Percentiles rank a stretch among this genome's conserved stretches.
Conservation (phyloP, 2,888 invertebrate species). For the Eupithecia centaureata region DNA sequence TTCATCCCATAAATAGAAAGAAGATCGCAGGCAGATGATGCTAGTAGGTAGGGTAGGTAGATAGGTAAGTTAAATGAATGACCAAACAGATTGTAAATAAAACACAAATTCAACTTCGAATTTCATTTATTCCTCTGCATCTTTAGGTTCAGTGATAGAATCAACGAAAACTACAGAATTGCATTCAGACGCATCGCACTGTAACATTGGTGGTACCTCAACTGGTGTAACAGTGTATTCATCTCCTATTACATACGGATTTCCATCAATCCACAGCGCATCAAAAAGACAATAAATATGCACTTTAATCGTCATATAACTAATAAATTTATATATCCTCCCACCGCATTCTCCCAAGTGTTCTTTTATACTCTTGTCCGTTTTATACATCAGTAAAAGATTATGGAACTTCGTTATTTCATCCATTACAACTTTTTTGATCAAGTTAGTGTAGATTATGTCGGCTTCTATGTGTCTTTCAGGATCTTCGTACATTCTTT, state of each 20-base stretch:
- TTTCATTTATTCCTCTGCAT: constrained; percentile 64
- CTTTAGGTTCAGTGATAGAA: constrained; percentile 76
- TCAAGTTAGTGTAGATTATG: constrained; percentile 77
- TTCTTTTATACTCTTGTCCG: constrained; percentile 76
- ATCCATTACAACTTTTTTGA: constrained; percentile 77
- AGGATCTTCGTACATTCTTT: constrained; percentile 78
- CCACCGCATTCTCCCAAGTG: constrained; percentile 78
- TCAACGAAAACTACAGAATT: constrained; percentile 77
- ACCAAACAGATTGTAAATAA: background rate
- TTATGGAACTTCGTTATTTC: constrained; percentile 79
- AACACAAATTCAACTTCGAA: background rate
- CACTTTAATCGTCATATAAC: constrained; percentile 78
- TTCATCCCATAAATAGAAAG: too few species aligned
- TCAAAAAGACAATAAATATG: constrained; percentile 79
- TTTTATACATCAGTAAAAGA: constrained; percentile 74
- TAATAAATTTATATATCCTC: constrained; percentile 77
- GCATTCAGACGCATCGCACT: constrained; percentile 77
- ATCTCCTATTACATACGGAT: constrained; percentile 78
- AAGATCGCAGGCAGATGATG: too few species aligned
- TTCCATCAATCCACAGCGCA: constrained; percentile 78
- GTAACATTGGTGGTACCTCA: constrained; percentile 74
- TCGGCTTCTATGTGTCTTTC: constrained; percentile 77
- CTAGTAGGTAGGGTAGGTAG: too few species aligned
- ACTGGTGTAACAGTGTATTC: constrained; percentile 78
- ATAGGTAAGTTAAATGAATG: too few species aligned